phyloP scores from a whole-genome alignment of 2,888 invertebrate genomes.

The Sialis fuliginosa region DNA sequence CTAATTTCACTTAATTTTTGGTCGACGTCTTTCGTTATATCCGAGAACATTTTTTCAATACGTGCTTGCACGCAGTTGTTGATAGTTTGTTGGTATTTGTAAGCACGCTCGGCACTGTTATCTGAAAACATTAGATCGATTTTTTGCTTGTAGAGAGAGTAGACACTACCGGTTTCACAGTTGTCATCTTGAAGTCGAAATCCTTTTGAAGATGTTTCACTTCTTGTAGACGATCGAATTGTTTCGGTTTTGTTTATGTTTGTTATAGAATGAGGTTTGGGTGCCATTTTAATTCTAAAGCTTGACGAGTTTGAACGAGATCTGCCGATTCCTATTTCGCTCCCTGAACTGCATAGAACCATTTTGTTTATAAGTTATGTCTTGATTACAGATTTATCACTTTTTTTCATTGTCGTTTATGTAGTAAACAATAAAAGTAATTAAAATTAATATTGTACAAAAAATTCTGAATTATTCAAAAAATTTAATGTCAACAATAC shows the following conservation, averaged over 20 bases:
- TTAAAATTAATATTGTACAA: too few species aligned
- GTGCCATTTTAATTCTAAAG: slow-evolving; percentile 2
- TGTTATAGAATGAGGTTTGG: slow-evolving; percentile 3
- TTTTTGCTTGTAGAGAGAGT: slow-evolving; percentile 61
- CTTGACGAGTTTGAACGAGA: not conserved
- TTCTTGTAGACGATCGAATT: slow-evolving; percentile 6
- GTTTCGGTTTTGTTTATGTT: not conserved
- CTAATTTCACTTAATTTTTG: slow-evolving; percentile 30
- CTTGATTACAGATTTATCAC: not conserved
- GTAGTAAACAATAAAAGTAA: too few species aligned
- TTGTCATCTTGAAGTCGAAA: slow-evolving; percentile 20
- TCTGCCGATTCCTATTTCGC: not conserved
- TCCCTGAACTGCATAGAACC: slow-evolving; percentile 2
- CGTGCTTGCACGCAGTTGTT: slow-evolving; percentile 68
- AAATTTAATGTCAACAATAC: too few species aligned
- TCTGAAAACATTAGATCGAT: slow-evolving; percentile 78
- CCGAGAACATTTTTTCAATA: slow-evolving; percentile 72
- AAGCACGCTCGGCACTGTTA: slow-evolving; percentile 11
- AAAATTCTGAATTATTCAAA: too few species aligned
- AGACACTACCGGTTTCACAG: slow-evolving; percentile 23
- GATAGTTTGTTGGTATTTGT: slow-evolving; percentile 19
- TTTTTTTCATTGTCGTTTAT: not conserved
- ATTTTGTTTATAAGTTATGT: not conserved
- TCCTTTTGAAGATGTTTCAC: slow-evolving; percentile 17
- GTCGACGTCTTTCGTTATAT: slow-evolving; percentile 42